Conservation (phyloP, 1,140 invertebrate genomes). For the Tenebrio molitor region DNA sequence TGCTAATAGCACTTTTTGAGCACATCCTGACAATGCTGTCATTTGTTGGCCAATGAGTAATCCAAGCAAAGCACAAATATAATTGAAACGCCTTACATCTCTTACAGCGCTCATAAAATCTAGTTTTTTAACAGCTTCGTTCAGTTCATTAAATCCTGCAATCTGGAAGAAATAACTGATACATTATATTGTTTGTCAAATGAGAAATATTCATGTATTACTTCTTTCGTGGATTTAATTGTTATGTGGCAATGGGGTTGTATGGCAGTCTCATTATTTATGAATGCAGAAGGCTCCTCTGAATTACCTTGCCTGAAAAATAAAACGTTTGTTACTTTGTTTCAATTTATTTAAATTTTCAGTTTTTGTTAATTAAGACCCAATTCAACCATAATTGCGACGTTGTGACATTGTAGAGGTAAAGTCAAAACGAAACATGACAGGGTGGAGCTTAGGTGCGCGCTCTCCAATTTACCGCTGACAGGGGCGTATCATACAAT, state of each 20-base stretch:
- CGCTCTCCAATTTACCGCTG: too few species aligned
- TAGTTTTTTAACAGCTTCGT: constrained; percentile 93
- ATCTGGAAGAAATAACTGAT: constrained; percentile 73
- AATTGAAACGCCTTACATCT: constrained; percentile 95
- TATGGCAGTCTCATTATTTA: constrained; percentile 69
- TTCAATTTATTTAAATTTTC: too few species aligned
- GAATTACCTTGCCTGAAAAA: constrained; percentile 44
- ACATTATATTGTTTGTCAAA: neutral
- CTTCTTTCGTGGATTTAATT: constrained; percentile 90
- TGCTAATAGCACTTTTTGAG: constrained; percentile 92
- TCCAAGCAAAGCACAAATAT: constrained; percentile 93
- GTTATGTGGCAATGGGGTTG: constrained; percentile 95
- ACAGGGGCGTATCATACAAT: too few species aligned
- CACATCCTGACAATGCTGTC: constrained; percentile 89
- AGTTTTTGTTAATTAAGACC: too few species aligned
- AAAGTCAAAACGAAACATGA: too few species aligned
- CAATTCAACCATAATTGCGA: too few species aligned
- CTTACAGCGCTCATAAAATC: constrained; percentile 95
- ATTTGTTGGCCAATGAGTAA: constrained; percentile 89
- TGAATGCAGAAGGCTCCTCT: constrained; percentile 49
- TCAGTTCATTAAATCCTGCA: constrained; percentile 94
- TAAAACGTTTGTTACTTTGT: neutral
- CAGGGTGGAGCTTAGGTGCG: too few species aligned
- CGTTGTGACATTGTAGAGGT: too few species aligned
- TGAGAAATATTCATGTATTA: too few species aligned